A percentile compares a stretch with the other conserved stretches of the same genome.
Evolutionary conservation across 2,113 vertebrate species (phyloP).

Genomic region (Amphiprion ocellaris): DNA sequence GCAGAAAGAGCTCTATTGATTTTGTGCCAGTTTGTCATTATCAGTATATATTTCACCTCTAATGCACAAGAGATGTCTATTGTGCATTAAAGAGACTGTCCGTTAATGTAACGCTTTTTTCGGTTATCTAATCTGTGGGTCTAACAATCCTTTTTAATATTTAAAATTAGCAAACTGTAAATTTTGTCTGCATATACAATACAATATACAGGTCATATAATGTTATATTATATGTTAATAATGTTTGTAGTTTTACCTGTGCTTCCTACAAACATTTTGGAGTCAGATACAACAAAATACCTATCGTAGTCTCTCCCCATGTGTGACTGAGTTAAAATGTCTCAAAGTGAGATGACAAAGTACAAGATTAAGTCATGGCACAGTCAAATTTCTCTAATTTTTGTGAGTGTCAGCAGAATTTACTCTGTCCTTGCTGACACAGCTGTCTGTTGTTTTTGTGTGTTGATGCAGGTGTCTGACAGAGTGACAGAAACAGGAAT

Average conservation of each 20-base stretch:
- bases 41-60: conserved; percentile 14
- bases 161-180: background rate
- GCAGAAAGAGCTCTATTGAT: conserved; percentile 17
- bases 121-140: background rate
- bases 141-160: too few species aligned
- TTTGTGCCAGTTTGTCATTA: conserved; percentile 17
- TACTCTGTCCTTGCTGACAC: background rate
- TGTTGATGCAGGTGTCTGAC: background rate
- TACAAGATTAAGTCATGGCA: background rate
- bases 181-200: too few species aligned
- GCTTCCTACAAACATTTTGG: background rate
- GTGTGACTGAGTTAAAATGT: conserved; percentile 11
- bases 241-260: background rate
- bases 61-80: background rate
- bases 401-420: background rate
- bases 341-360: conserved; percentile 15
- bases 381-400: background rate
- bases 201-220: background rate
- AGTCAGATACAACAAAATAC: background rate
- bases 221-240: background rate
- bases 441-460: background rate
- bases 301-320: background rate
- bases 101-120: background rate
- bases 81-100: background rate
- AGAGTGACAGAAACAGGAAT: conserved; percentile 3